phyloP scores from a whole-genome alignment of 2,113 vertebrate species.

The Apteryx mantelli region DNA sequence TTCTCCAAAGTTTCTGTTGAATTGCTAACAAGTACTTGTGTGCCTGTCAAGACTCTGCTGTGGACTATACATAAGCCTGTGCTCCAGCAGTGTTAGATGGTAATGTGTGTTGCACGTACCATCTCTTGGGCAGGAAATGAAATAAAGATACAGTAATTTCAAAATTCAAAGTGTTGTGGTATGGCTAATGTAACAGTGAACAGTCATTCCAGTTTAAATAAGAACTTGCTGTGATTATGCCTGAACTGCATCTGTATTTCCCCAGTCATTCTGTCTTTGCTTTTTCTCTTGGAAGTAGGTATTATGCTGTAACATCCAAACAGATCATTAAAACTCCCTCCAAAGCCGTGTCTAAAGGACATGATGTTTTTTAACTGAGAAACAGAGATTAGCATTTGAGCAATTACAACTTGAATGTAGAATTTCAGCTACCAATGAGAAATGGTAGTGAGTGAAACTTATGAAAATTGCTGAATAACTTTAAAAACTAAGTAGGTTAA shows the following conservation, averaged over 20 bases:
- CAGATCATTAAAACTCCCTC: neutral
- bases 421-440: neutral
- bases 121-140: neutral
- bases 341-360: neutral
- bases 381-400: neutral
- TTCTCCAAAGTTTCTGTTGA: neutral
- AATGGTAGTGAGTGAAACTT: neutral
- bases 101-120: neutral
- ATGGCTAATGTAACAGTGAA: neutral
- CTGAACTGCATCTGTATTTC: neutral
- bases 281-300: neutral
- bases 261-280: neutral
- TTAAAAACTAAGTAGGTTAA: neutral
- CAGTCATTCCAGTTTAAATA: neutral
- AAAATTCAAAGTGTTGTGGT: neutral
- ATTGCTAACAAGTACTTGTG: neutral
- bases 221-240: neutral
- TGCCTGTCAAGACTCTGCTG: neutral
- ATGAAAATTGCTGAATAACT: neutral
- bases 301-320: neutral
- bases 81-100: neutral
- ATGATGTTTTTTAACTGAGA: neutral
- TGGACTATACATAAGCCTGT: fast-evolving
- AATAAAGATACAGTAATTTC: neutral
- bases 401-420: neutral